Evolutionary conservation across 2,113 vertebrate genomes (phyloP).

Genomic region (Brachyhypopomus gauderio): DNA sequence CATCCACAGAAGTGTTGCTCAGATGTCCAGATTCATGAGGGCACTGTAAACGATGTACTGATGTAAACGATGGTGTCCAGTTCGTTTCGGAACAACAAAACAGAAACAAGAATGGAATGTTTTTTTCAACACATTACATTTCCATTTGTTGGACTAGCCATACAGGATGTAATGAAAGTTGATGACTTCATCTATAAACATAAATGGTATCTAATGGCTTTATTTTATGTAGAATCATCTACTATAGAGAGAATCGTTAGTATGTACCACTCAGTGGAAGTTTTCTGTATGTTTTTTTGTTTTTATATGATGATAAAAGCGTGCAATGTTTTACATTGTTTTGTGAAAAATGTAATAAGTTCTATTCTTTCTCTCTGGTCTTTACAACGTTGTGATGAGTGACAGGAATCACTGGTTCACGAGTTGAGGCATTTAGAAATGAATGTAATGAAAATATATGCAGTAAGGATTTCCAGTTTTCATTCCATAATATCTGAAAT

Average conservation of each 20-base stretch:
- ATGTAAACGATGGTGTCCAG: neutral
- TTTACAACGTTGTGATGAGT: neutral
- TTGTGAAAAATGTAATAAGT: neutral
- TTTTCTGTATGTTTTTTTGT: slow-evolving; percentile 1
- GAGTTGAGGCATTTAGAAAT: neutral
- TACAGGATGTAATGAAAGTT: neutral
- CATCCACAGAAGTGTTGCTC: slow-evolving; percentile 25
- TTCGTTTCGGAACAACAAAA: too few species aligned
- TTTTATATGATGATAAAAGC: slow-evolving; percentile 16
- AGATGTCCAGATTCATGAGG: slow-evolving; percentile 13
- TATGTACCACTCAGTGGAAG: slow-evolving; percentile 5
- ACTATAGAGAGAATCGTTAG: neutral
- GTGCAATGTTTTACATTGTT: neutral
- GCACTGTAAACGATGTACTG: neutral
- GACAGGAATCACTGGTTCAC: neutral
- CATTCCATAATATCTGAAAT: too few species aligned
- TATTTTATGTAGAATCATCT: slow-evolving; percentile 23
- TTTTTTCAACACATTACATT: neutral
- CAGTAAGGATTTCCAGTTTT: neutral
- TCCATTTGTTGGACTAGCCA: too few species aligned
- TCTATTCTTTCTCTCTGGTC: neutral
- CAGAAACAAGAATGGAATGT: too few species aligned
- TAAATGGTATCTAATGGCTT: slow-evolving; percentile 25
- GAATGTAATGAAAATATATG: too few species aligned
- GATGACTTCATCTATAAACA: too few species aligned